Evolutionary conservation across 1,140 invertebrate genomes (phyloP), one percentile per base, ranked within the genome.

Genomic region (Bombus soroeensis): DNA sequence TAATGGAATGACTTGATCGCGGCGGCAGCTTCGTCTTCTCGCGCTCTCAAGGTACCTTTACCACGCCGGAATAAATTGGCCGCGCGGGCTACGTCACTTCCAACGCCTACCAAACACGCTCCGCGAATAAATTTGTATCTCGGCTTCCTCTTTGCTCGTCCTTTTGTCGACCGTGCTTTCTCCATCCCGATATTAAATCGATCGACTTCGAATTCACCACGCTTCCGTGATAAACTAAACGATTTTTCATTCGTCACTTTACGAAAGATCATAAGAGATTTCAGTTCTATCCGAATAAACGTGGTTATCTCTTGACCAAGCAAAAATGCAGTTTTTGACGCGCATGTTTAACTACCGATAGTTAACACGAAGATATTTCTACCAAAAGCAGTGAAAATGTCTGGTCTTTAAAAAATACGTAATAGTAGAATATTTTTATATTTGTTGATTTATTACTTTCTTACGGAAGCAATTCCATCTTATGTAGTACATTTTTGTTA

Each of bases 1-100:
- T 94, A 94, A 94, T 94, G 92, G 93, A 94, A 94, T 94, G 94
- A 94, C 94, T 94, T 94, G 94, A 94, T 94, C 93, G 91, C 83
- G 73, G 87, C 83, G 74, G 85, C 86, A 90, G 87, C 89, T 88
- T 87, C 87, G 78, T 89, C 83, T 91, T 88, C 87, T 81, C 83
- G 71, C 68, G 53, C 57, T 75, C 79, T 75, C 87, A 62, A 90
- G 89, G 85, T 74, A 80, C 82, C 81, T 62, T 89, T 75, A 71
- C 86, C 90, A 81, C 77, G 82, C 77, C 64, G 71, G 88, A 89
- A 91, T 91, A 91, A 91, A 91, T 91, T 91, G 90, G 83, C 89
- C 59, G 86, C 78, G 78, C 81, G 72, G 87, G 87, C 85, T 89
- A 81, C 90, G 86, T 86, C 90, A 89, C 87, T 89, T 89, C 82